phyloP scores from a whole-genome alignment of 2,888 invertebrate species.

The Steinernema carpocapsae region DNA sequence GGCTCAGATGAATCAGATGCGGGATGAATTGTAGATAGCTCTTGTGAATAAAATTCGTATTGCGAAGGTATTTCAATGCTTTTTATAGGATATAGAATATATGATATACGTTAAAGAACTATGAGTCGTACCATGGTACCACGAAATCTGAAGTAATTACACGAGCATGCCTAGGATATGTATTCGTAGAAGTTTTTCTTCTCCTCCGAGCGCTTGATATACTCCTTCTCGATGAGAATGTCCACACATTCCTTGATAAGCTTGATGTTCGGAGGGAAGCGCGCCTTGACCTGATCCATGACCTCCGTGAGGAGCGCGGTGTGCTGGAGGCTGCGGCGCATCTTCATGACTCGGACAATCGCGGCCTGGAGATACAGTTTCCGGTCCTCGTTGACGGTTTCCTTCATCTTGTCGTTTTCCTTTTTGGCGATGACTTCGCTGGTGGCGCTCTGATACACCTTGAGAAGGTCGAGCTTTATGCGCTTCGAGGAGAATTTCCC shows the following conservation, averaged over 20 bases:
- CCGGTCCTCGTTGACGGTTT: slow-evolving; percentile 97
- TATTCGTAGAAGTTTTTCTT: slow-evolving; percentile 52
- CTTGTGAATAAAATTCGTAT: neutral
- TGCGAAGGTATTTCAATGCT: neutral
- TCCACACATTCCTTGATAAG: slow-evolving; percentile 93
- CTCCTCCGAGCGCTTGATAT: slow-evolving; percentile 47
- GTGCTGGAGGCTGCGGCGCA: slow-evolving; percentile 86
- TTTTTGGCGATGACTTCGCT: slow-evolving; percentile 76
- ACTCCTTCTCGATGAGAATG: slow-evolving; percentile 96
- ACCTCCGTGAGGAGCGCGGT: slow-evolving; percentile 95
- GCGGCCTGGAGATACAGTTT: slow-evolving; percentile 83
- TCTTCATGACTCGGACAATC: slow-evolving; percentile 83
- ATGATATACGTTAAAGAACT: neutral
- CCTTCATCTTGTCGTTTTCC: slow-evolving; percentile 95
- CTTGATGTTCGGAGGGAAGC: slow-evolving; percentile 74
- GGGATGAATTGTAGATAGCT: slow-evolving; percentile 35
- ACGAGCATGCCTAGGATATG: slow-evolving; percentile 38
- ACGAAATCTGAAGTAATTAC: no score
- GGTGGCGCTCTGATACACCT: neutral
- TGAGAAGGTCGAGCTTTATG: neutral
- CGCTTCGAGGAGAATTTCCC: slow-evolving; percentile 49
- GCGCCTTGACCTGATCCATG: slow-evolving; percentile 86
- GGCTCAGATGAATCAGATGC: slow-evolving; percentile 48
- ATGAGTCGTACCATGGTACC: no score
- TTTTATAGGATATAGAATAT: neutral